Base-by-base conservation (phyloP, 1,140 invertebrate genomes). In the Triops cancriformis region DNA sequence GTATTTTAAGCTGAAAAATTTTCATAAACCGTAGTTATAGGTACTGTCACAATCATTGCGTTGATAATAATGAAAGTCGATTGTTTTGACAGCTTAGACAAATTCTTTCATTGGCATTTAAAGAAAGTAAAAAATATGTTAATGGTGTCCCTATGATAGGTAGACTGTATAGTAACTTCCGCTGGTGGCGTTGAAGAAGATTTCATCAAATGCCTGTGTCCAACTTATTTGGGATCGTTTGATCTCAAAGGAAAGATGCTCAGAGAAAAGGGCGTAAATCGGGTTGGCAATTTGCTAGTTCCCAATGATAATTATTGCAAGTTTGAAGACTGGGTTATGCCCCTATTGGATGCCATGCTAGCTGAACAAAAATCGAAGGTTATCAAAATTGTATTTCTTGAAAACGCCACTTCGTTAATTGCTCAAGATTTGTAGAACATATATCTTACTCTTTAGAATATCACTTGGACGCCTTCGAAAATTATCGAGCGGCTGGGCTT, bases 121-220 rank as follows among this genome's bases (percentile, higher is more conserved):
- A 78, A 78, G n/a, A n/a, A n/a, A n/a, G n/a, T n/a, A 41, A 37
- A 76, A 28, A 45, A 12, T 4, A n/a, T 26, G 4, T 5, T 41
- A 26, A 77, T 79, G 23, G 4, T 27, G 11, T 79, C 12, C 79
- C 2, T 78, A 73, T 78, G 81, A 14, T 77, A 92, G 88, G 88
- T 99, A 51, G 98, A 99, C 85, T 97, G 95, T 83, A 89, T 99
- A 79, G 98, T 99, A 0, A 97, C 97, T 45, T 98, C 96, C 73
- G 98, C 97, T 23, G 98, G 98, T 27, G 98, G 98, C 26, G 89
- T 99, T 2, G 98, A 99, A 86, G 98, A 99, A 87, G 98, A 99
- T 87, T 90, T 99, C 45, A 99, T 99, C 64, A 99, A 99, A 88
- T 99, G 98, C 86, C 86, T 99, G 74, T 94, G 93, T 4, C 94